A percentile compares a stretch with the other conserved stretches of the same genome.
These are phyloP conservation scores for Brenthis hecate DNA, from an alignment of 2,888 invertebrate species.

Conservation along the genomic window DNA sequence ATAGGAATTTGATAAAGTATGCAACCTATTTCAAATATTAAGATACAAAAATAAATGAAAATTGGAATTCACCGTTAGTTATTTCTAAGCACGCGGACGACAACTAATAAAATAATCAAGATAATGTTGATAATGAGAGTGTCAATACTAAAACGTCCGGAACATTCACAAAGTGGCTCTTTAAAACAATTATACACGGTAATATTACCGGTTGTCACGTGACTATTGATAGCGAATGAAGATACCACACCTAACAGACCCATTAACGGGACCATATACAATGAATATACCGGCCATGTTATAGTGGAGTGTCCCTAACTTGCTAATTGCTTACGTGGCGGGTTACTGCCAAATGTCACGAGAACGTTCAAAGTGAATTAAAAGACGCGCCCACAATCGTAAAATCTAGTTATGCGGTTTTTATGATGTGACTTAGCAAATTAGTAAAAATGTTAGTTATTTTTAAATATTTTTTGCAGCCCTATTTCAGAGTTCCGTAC, in stretches of 20 bases:
- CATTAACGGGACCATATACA: constrained; percentile 11
- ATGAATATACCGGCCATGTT: constrained; percentile 15
- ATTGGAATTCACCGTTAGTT: no score
- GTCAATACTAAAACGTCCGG: constrained; percentile 18
- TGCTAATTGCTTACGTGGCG: constrained; percentile 17
- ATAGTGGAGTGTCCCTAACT: constrained; percentile 14
- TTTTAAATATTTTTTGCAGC: no score
- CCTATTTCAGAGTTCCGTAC: no score
- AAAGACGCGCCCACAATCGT: constrained; percentile 8
- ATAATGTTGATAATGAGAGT: not conserved
- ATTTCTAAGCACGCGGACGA: no score
- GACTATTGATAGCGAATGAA: constrained; percentile 17
- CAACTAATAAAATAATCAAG: no score
- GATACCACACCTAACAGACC: constrained; percentile 19
- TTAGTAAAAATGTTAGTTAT: no score
- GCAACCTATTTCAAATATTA: no score
- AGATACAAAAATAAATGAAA: no score
- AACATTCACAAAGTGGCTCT: constrained; percentile 23
- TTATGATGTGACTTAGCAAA: constrained; percentile 2
- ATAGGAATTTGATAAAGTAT: no score
- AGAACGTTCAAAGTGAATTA: constrained; percentile 5
- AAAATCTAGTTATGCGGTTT: constrained; percentile 3
- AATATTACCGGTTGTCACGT: constrained; percentile 29
- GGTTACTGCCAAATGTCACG: constrained; percentile 15
- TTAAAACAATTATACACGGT: constrained; percentile 30